These are phyloP conservation scores for Scomber colias DNA, from an alignment of 2,113 vertebrate genomes.

Conservation along the genomic window DNA sequence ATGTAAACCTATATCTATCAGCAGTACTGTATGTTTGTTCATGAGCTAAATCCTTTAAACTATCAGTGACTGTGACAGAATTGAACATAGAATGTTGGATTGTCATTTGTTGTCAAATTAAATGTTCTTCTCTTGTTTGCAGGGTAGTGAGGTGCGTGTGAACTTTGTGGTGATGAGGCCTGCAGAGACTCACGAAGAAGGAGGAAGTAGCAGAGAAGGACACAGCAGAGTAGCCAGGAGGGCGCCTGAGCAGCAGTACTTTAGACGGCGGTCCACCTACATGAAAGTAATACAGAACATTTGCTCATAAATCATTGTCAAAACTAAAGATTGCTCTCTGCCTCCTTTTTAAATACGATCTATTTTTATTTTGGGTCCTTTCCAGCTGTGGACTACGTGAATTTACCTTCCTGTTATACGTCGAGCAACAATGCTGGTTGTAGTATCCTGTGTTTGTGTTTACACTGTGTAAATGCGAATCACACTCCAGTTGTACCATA, in stretches of 20 bases:
- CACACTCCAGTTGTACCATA: constrained; percentile 45
- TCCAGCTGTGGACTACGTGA: constrained; percentile 19
- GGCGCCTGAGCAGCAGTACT: constrained; percentile 84
- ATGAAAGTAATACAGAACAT: constrained; percentile 84
- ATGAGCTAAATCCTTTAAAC: not conserved
- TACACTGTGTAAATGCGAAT: constrained; percentile 46
- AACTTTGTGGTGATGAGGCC: constrained; percentile 92
- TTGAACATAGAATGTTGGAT: not conserved
- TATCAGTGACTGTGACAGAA: not conserved
- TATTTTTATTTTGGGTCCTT: not conserved
- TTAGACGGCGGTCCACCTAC: constrained; percentile 85
- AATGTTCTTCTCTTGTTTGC: not conserved
- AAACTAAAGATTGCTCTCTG: not conserved
- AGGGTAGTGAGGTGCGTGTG: constrained; percentile 91
- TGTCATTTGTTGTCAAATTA: not conserved
- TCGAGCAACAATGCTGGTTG: not conserved
- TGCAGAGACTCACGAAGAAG: constrained; percentile 84
- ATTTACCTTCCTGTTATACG: constrained; percentile 11
- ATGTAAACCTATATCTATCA: too few species aligned
- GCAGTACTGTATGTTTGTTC: not conserved
- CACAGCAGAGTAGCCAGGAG: constrained; percentile 82
- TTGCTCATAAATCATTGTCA: not conserved
- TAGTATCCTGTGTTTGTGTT: constrained; percentile 33
- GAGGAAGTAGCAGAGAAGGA: constrained; percentile 81
- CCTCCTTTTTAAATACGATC: not conserved